phyloP scores from a whole-genome alignment of 64 coral and sea anemone genomes.

The Montipora foliosa region DNA sequence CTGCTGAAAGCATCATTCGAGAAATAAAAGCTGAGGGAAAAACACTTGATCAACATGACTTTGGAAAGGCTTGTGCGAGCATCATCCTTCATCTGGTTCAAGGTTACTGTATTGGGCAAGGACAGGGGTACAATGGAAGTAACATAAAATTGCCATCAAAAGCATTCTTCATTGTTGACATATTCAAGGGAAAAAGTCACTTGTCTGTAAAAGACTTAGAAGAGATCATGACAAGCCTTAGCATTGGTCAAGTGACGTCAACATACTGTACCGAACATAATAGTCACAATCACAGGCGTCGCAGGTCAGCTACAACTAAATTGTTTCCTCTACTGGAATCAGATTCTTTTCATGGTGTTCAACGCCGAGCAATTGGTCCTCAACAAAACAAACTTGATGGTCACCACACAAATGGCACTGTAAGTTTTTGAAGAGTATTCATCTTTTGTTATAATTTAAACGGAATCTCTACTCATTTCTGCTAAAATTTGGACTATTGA shows the following conservation, averaged over 20 bases:
- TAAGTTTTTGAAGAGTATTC: background rate
- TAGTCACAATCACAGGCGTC: conserved; percentile 48
- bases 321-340: background rate
- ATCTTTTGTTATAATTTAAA: no score
- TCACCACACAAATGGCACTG: background rate
- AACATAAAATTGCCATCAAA: conserved; percentile 25
- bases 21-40: conserved; percentile 24
- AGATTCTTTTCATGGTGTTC: background rate
- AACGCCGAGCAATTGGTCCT: conserved; percentile 12
- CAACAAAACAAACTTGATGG: background rate
- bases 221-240: conserved; percentile 54
- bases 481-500: no score
- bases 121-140: conserved; percentile 47
- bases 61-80: conserved; percentile 78
- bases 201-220: conserved; percentile 53
- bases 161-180: conserved; percentile 80
- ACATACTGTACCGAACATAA: conserved; percentile 1
- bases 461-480: no score
- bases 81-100: conserved; percentile 77
- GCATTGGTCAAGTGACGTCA: conserved; percentile 32
- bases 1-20: conserved; percentile 52
- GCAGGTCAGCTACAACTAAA: background rate
- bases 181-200: conserved; percentile 61
- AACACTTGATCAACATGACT: conserved; percentile 68
- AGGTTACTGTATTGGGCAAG: conserved; percentile 81